Conservation (phyloP, 2,888 invertebrate species). For the Aromia moschata region DNA sequence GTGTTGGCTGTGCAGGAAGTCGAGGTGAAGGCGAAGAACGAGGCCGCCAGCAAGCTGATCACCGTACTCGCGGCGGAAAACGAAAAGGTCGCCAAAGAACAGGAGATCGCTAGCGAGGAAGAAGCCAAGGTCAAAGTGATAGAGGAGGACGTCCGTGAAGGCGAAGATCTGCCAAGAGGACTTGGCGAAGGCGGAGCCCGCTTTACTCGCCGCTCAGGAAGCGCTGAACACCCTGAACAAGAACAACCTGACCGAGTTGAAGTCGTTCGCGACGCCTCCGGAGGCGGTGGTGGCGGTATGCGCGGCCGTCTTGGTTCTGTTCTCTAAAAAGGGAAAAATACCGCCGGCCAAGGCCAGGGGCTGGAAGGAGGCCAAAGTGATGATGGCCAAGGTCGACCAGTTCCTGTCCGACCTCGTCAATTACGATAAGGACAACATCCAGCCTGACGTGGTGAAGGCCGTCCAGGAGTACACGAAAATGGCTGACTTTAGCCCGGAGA, state of each 20-base stretch:
- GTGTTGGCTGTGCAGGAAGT: slow-evolving; percentile 71
- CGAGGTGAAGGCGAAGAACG: slow-evolving; percentile 86
- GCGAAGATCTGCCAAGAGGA: slow-evolving; percentile 89
- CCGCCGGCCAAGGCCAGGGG: slow-evolving; percentile 83
- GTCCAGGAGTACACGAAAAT: slow-evolving; percentile 71
- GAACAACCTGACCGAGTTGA: slow-evolving; percentile 91
- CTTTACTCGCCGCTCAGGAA: slow-evolving; percentile 86
- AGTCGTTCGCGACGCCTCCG: slow-evolving; percentile 92
- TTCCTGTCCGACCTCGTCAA: slow-evolving; percentile 84
- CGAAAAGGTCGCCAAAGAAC: slow-evolving; percentile 88
- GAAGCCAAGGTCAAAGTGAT: slow-evolving; percentile 90
- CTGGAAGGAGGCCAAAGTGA: slow-evolving; percentile 90
- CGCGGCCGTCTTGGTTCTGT: slow-evolving; percentile 88
- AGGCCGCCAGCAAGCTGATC: slow-evolving; percentile 88
- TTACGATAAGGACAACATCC: slow-evolving; percentile 94
- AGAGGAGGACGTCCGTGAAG: slow-evolving; percentile 87
- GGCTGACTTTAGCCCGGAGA: slow-evolving; percentile 85
- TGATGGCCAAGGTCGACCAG: slow-evolving; percentile 91
- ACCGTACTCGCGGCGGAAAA: slow-evolving; percentile 88
- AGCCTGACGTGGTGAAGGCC: slow-evolving; percentile 86
- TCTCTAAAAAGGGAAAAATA: slow-evolving; percentile 83
- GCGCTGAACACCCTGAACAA: slow-evolving; percentile 93
- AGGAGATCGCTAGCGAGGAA: slow-evolving; percentile 82
- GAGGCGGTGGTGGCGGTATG: slow-evolving; percentile 87
- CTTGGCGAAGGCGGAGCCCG: slow-evolving; percentile 91